Conservation (phyloP, 1,140 invertebrate genomes). For the Cotesia typhae region DNA sequence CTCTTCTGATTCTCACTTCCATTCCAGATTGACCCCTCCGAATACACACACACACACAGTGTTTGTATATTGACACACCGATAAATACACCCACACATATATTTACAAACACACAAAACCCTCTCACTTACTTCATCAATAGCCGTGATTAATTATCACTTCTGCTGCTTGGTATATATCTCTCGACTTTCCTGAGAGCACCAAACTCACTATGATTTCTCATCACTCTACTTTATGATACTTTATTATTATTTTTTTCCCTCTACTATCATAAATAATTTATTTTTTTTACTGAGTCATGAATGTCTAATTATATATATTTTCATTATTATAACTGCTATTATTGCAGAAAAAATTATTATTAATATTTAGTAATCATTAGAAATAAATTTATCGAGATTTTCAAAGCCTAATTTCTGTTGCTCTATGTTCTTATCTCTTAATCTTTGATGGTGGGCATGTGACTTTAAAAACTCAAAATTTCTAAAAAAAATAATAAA, state of each 20-base stretch:
- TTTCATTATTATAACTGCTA: no score
- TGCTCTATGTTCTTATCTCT: no score
- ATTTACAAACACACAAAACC: constrained; percentile 39
- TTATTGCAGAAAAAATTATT: no score
- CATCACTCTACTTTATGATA: constrained; percentile 1
- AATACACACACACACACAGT: neutral
- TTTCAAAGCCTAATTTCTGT: no score
- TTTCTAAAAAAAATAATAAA: no score
- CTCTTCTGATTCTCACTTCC: constrained; percentile 7
- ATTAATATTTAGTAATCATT: no score
- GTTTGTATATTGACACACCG: neutral
- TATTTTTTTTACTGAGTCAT: constrained; percentile 23
- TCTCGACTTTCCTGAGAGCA: constrained; percentile 10
- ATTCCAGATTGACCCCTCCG: neutral
- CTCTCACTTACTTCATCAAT: constrained; percentile 56
- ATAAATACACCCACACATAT: neutral
- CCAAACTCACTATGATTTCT: constrained; percentile 17
- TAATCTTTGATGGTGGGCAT: no score
- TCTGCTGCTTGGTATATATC: constrained; percentile 3
- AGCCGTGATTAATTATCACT: constrained; percentile 56
- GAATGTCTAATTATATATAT: neutral
- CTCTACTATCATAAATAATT: constrained; percentile 12
- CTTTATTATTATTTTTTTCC: neutral
- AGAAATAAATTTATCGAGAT: no score
- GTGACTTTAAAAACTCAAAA: no score